Conservation (phyloP, 2,888 invertebrate genomes). For the Torymus auratus region DNA sequence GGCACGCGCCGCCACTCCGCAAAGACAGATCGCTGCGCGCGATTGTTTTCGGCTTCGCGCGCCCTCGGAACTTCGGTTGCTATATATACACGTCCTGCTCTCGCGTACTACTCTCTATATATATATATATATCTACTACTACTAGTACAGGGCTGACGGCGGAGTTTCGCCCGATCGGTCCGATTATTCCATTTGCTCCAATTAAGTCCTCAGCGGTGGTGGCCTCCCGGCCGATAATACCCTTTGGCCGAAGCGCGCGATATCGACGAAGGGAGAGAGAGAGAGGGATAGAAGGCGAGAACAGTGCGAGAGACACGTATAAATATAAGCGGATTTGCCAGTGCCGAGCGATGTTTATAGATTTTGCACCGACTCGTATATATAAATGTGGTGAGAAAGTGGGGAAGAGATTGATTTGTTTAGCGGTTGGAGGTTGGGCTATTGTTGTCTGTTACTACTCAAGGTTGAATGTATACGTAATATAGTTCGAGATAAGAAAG, state of each 20-base stretch:
- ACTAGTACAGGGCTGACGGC: conserved; percentile 1
- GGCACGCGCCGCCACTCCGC: background rate
- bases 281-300: background rate
- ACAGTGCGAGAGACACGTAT: no score
- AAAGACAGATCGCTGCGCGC: conserved; percentile 26
- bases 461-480: no score
- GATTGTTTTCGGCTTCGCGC: conserved; percentile 41
- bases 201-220: conserved; percentile 15
- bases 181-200: conserved; percentile 47
- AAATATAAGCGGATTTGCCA: no score
- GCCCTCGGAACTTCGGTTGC: background rate
- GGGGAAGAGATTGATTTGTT: no score
- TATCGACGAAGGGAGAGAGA: background rate
- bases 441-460: no score
- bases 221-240: no score
- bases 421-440: no score
- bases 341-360: no score
- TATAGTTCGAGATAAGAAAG: no score
- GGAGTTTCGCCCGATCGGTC: conserved; percentile 3
- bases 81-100: background rate
- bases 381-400: no score
- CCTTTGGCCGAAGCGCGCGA: no score
- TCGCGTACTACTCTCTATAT: background rate
- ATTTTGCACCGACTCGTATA: no score
- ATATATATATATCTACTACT: conserved; percentile 10